Base-by-base conservation (phyloP, 2,113 vertebrate species). In the Empidonax traillii region DNA sequence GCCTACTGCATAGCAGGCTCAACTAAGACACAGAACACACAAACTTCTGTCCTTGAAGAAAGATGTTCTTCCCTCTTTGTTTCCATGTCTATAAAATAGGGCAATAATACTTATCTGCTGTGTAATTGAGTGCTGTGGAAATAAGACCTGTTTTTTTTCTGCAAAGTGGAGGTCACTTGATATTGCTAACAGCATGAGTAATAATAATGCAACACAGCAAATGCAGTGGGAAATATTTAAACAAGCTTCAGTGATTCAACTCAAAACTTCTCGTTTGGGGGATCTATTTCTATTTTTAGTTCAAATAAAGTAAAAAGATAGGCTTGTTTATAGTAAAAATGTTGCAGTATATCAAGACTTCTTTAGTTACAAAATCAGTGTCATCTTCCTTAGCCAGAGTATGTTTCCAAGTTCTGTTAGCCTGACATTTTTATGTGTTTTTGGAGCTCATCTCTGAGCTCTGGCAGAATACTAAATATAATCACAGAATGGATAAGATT, bases 211-310 rank as follows among this genome's bases (percentile, higher is more conserved):
- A 84, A 55, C 6, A 39, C 66, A 67, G 69, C 21, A 91, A 96
- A 85, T 21, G 10, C 28, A 46, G 18, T n/a, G 84, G 68, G 84
- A 94, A 94, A 77, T 47, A 67, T 56, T 86, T 86, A 67, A 75
- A 12, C 27, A 78, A 79, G 16, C 5, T 49, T 88, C 41, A 93
- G 12, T 62, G 47, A 53, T 86, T 83, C 79, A 67, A 51, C 62
- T 87, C 59, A 72, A 79, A 92, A 62, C 53, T 94, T 95, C 79
- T 84, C 53, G 72, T 91, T 97, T 89, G 35, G 41, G 37, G 72
- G 47, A 63, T 43, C 39, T 89, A 53, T 79, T 93, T 97, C 53
- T 8, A 8, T 67, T 89, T 89, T 86, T 61, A 46, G 28, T 85
- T 85, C 53, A 74, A 80, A 77, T 44, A 78, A 96, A 93, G 25